Conservation (phyloP, 2,888 invertebrate species). For the Amorpha juglandis region DNA sequence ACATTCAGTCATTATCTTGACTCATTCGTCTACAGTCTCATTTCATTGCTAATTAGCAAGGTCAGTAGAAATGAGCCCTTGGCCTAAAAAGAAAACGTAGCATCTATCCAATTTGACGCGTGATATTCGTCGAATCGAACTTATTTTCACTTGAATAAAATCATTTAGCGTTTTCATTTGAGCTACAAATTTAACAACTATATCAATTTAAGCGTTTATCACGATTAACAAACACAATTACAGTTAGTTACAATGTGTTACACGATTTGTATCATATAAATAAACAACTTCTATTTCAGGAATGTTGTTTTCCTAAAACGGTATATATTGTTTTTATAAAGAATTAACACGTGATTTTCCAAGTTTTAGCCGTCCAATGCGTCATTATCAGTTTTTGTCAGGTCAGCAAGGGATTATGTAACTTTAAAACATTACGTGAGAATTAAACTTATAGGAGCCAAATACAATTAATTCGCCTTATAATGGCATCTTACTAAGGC, state of each 20-base stretch:
- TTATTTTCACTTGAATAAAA: conserved; percentile 15
- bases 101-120: not conserved
- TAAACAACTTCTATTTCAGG: not conserved
- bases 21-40: not conserved
- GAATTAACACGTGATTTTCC: not conserved
- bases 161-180: not conserved
- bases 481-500: no score
- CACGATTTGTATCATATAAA: not conserved
- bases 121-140: not conserved
- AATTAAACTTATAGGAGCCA: not conserved
- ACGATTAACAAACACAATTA: not conserved
- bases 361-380: no score
- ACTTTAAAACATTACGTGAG: not conserved
- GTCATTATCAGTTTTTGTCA: no score
- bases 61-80: not conserved
- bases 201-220: not conserved
- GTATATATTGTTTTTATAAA: not conserved
- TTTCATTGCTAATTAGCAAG: not conserved
- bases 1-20: not conserved
- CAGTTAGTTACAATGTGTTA: not conserved
- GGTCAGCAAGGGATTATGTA: no score
- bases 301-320: not conserved
- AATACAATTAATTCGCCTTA: not conserved
- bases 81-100: not conserved
- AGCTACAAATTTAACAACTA: not conserved